Evolutionary conservation across 1,140 invertebrate genomes (phyloP).

Genomic region (Trialeurodes vaporariorum): DNA sequence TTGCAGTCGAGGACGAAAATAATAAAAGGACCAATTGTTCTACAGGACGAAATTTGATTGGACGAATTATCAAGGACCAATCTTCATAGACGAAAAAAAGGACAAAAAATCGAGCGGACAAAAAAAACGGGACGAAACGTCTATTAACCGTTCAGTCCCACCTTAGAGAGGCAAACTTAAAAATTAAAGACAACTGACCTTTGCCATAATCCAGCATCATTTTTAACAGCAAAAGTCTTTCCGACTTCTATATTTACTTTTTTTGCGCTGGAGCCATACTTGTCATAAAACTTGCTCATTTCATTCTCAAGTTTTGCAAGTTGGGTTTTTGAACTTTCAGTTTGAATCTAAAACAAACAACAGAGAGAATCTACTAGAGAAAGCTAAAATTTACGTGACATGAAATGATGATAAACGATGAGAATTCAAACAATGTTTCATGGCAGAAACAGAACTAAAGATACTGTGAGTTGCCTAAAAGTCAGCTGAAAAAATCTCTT

Average conservation of each 20-base stretch:
- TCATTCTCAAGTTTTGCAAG: neutral
- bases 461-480: no score
- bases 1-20: neutral
- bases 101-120: neutral
- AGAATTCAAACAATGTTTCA: neutral
- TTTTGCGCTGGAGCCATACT: neutral
- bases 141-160: no score
- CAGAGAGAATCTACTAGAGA: neutral
- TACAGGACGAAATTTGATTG: no score
- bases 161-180: no score
- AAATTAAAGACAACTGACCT: neutral
- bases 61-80: no score
- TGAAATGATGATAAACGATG: neutral
- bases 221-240: neutral
- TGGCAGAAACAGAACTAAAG: neutral
- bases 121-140: neutral
- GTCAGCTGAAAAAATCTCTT: no score
- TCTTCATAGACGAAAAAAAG: neutral
- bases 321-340: neutral
- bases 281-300: neutral
- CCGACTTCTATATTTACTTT: neutral
- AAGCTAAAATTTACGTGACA: neutral
- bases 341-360: neutral
- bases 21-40: no score
- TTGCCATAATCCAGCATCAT: neutral